These are phyloP conservation scores for Aproaerema taeniolella DNA, from an alignment of 2,888 invertebrate genomes.

Conservation along the genomic window DNA sequence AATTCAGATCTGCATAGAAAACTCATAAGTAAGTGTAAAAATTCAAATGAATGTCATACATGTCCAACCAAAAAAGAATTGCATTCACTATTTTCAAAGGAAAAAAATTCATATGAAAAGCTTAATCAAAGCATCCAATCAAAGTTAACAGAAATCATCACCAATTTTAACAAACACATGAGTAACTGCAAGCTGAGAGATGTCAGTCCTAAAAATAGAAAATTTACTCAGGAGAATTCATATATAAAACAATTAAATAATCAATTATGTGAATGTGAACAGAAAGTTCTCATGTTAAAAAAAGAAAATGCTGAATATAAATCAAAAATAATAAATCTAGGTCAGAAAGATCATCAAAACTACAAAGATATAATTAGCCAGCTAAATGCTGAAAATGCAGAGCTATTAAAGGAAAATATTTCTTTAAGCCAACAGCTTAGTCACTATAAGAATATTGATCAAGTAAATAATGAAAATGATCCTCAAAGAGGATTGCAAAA, in stretches of 20 bases:
- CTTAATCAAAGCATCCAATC: slow-evolving; percentile 51
- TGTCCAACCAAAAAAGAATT: slow-evolving; percentile 58
- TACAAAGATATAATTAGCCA: slow-evolving; percentile 63
- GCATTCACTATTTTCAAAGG: slow-evolving; percentile 51
- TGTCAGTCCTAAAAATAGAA: slow-evolving; percentile 23
- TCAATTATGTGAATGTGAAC: slow-evolving; percentile 68
- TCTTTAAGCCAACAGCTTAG: slow-evolving; percentile 53
- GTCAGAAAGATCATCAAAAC: slow-evolving; percentile 48
- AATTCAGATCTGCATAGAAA: slow-evolving; percentile 8
- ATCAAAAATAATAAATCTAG: slow-evolving; percentile 31
- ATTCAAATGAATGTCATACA: slow-evolving; percentile 30
- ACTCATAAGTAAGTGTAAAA: slow-evolving; percentile 27
- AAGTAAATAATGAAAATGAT: slow-evolving; percentile 37
- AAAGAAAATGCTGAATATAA: slow-evolving; percentile 67
- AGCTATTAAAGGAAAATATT: slow-evolving; percentile 66
- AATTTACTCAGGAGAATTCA: slow-evolving; percentile 28
- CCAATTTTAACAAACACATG: slow-evolving; percentile 51
- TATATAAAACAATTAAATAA: slow-evolving; percentile 60
- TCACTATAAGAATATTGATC: slow-evolving; percentile 45
- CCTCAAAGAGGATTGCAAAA: slow-evolving; percentile 43
- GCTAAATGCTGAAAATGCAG: slow-evolving; percentile 61
- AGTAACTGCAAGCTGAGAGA: slow-evolving; percentile 36
- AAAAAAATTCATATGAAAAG: slow-evolving; percentile 63
- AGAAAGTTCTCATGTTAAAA: slow-evolving; percentile 61
- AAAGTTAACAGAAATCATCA: slow-evolving; percentile 55